Evolutionary conservation across 2,888 invertebrate genomes (phyloP), one percentile per base, ranked within the genome.

Genomic region (Pristionchus entomophagus): DNA sequence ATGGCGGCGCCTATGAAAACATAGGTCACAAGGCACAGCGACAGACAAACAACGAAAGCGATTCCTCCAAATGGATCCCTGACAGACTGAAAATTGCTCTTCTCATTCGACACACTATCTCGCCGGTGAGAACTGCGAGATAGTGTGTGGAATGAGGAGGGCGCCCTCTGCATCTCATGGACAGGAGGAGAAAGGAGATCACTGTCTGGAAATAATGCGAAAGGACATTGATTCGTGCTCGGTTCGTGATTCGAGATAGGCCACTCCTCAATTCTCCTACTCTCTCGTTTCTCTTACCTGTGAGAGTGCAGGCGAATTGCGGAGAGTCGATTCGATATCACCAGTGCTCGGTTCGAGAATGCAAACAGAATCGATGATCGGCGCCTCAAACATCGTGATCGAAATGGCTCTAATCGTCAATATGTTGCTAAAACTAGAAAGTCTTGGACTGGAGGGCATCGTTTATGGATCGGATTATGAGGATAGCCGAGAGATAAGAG

Each of bases 311-410:
- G n/a, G n/a, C n/a, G n/a, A n/a, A n/a, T n/a, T n/a, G n/a, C n/a
- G n/a, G n/a, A n/a, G n/a, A n/a, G n/a, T n/a, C 19, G 56, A 41
- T 32, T 26, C 65, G 65, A 32, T 17, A 35, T 59, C n/a, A n/a
- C n/a, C 26, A 59, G 56, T 41, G 26, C 6, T 41, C 41, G 26
- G 38, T 73, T 73, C 41, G 41, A 19, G 73, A 73, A 45, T 41
- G 80, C 41, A 49, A 80, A 80, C 80, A 80, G 5, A 29, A 65
- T 14, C 73, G 26, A n/a, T 38, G 41, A 73, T 22, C 73, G 26
- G 45, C 8, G 73, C 41, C 41, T 73, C 73, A 73, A 73, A 73
- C 73, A 73, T n/a, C 41, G 14, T 8, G 35, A n/a, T 3, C 4
- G 2, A 14, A 35, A 65, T 17, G 51, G 32, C 10, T n/a, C 17